These are phyloP conservation scores for Actenoides hombroni DNA, from an alignment of 2,113 vertebrate genomes.

Conservation along the genomic window DNA sequence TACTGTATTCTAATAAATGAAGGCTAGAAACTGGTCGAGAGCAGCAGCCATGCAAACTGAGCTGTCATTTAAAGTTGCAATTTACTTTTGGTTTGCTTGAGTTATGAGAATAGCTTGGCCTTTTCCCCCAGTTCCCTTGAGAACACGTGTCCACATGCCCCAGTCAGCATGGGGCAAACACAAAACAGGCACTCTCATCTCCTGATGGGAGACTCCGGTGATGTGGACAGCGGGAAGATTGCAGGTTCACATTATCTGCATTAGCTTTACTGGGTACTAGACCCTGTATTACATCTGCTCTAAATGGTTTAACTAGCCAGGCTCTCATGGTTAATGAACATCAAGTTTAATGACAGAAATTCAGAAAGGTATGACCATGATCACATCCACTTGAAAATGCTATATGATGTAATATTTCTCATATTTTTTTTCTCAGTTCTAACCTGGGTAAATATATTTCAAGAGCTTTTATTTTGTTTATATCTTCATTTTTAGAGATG, in stretches of 20 bases:
- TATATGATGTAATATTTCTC: not conserved
- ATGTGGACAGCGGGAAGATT: not conserved
- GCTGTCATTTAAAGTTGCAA: not conserved
- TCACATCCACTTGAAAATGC: not conserved
- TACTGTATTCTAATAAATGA: not conserved
- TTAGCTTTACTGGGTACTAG: not conserved
- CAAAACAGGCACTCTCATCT: not conserved
- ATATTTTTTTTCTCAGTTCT: not conserved
- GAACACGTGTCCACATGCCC: not conserved
- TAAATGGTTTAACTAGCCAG: not conserved
- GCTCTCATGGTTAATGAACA: not conserved
- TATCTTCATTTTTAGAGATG: not conserved
- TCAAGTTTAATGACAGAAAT: not conserved
- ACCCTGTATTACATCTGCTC: not conserved
- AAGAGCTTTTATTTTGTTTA: not conserved
- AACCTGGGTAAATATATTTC: not conserved
- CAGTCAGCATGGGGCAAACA: not conserved
- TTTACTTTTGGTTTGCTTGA: conserved; percentile 7
- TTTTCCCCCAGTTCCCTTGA: not conserved
- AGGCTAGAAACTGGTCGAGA: not conserved
- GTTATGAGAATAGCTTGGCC: not conserved
- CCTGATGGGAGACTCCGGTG: not conserved
- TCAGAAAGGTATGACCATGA: not conserved
- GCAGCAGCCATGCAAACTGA: not conserved
- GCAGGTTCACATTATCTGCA: not conserved